phyloP scores from a whole-genome alignment of 2,797 vertebrate species.

The Fistularia commersonii region DNA sequence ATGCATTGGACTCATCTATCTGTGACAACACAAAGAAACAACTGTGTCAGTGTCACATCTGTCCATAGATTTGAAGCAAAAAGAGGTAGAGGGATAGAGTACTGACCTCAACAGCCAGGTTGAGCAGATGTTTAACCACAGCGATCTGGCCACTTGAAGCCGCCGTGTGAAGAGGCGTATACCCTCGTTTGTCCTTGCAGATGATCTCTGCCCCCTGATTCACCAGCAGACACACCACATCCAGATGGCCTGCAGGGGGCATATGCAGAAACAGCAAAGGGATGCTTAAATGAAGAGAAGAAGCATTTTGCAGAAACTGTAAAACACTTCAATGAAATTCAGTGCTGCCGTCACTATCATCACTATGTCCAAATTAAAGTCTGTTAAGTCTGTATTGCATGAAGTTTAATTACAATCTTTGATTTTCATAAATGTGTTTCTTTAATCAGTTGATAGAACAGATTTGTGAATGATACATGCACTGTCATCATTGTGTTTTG shows the following conservation, averaged over 20 bases:
- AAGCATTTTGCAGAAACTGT: too few relatives aligned
- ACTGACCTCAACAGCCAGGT: constrained; percentile 87
- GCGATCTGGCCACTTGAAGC: constrained; percentile 91
- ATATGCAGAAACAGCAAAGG: not conserved
- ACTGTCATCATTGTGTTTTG: too few relatives aligned
- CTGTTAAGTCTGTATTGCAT: too few relatives aligned
- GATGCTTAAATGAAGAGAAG: not conserved
- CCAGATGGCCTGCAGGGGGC: constrained; percentile 84
- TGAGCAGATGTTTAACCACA: constrained; percentile 93
- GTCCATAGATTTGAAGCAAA: not conserved
- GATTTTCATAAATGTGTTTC: too few relatives aligned
- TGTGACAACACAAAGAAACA: constrained; percentile 35
- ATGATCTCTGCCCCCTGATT: constrained; percentile 92
- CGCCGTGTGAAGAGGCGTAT: constrained; percentile 91
- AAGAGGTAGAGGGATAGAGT: not conserved
- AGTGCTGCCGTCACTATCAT: too few relatives aligned
- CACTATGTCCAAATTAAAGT: too few relatives aligned
- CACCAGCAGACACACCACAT: constrained; percentile 89
- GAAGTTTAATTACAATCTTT: too few relatives aligned
- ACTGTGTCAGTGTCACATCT: not conserved
- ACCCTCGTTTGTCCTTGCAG: constrained; percentile 97
- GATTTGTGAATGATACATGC: too few relatives aligned
- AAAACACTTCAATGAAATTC: too few relatives aligned
- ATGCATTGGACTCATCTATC: constrained; percentile 94
- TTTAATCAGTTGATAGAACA: too few relatives aligned